phyloP scores from a whole-genome alignment of 2,888 invertebrate species.

The Agriopis marginaria region DNA sequence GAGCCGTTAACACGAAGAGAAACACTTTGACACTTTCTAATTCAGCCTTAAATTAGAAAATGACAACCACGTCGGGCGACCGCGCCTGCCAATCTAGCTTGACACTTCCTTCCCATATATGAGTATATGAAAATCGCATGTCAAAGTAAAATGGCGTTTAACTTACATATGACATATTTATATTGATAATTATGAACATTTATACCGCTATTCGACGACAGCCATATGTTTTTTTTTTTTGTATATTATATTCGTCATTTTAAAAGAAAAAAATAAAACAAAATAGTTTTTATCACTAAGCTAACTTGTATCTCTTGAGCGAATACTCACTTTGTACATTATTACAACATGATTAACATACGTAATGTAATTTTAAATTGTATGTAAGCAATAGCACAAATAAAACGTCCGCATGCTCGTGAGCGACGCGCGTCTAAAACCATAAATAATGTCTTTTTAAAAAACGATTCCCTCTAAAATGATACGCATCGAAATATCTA shows the following conservation, averaged over 20 bases:
- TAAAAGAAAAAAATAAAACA: constrained; percentile 38
- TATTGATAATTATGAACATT: constrained; percentile 59
- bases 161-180: constrained; percentile 47
- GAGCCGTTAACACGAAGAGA: constrained; percentile 40
- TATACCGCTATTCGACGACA: constrained; percentile 65
- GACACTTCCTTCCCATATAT: constrained; percentile 35
- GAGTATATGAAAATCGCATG: constrained; percentile 33
- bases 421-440: constrained; percentile 48
- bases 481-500: constrained; percentile 32
- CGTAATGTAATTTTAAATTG: constrained; percentile 64
- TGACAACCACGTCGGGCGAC: constrained; percentile 71
- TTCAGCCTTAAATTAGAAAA: constrained; percentile 86
- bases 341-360: constrained; percentile 77
- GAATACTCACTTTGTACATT: constrained; percentile 84
- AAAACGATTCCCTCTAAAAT: constrained; percentile 40
- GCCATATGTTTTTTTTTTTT: constrained; percentile 62
- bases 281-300: constrained; percentile 66
- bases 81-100: constrained; percentile 54
- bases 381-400: constrained; percentile 74
- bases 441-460: constrained; percentile 50
- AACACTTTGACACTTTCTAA: constrained; percentile 79
- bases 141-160: constrained; percentile 47
- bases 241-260: constrained; percentile 58
- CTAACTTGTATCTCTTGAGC: constrained; percentile 82
- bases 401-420: constrained; percentile 48